Conservation (phyloP, 2,113 vertebrate genomes). For the Bos javanicus region DNA sequence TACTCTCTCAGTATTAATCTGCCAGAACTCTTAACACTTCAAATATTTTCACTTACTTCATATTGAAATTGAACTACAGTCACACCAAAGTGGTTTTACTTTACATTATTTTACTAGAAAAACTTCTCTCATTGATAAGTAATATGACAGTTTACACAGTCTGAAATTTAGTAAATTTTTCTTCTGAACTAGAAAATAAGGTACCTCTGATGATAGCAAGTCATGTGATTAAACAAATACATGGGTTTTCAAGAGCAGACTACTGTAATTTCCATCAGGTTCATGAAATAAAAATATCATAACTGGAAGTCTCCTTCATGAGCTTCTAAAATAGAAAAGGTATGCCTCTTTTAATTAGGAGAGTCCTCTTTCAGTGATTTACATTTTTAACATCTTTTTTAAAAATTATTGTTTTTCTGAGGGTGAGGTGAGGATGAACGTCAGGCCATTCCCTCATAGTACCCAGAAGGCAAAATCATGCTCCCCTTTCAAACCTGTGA, state of each 20-base stretch:
- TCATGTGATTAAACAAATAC: background rate
- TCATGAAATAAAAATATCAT: background rate
- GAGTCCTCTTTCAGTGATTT: background rate
- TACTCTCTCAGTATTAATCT: background rate
- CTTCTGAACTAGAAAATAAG: background rate
- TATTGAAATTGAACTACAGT: background rate
- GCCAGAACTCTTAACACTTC: background rate
- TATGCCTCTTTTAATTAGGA: background rate
- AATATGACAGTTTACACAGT: background rate
- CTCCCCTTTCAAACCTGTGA: background rate
- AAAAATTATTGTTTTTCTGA: too few species aligned
- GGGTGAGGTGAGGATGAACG: background rate
- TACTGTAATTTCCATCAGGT: background rate
- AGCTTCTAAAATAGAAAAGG: background rate
- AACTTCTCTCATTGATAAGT: background rate
- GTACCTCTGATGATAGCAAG: background rate
- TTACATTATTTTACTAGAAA: background rate
- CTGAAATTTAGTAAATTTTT: background rate
- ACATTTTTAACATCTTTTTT: too few species aligned
- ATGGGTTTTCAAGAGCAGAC: background rate
- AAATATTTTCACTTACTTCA: background rate
- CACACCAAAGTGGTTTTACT: background rate
- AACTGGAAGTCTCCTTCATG: background rate
- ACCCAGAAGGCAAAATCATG: background rate
- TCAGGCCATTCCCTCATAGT: rapidly evolving